These are phyloP conservation scores for Hemibates koningsi DNA, from an alignment of 2,113 vertebrate genomes.

Conservation along the genomic window DNA sequence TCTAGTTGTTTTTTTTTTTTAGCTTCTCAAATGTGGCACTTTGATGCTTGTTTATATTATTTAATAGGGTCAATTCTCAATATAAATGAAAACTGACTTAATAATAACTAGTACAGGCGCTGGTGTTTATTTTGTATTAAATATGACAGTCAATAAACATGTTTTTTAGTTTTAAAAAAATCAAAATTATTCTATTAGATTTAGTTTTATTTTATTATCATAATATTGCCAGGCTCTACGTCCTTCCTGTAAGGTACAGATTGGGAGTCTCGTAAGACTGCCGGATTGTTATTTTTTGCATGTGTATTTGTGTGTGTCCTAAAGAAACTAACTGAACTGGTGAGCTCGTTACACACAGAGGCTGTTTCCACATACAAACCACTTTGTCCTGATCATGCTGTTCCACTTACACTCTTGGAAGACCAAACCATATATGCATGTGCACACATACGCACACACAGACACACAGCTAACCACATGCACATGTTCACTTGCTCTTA, in stretches of 20 bases:
- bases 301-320: neutral
- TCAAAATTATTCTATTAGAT: neutral
- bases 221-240: neutral
- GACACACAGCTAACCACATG: slow-evolving; percentile 65
- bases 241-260: neutral
- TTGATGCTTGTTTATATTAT: neutral
- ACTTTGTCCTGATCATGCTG: slow-evolving; percentile 60
- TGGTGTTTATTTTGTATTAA: neutral
- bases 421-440: slow-evolving; percentile 44
- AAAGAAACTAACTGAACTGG: slow-evolving; percentile 2
- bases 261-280: neutral
- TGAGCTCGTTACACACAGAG: slow-evolving; percentile 64
- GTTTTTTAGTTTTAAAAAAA: neutral
- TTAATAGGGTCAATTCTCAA: neutral
- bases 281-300: neutral
- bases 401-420: slow-evolving; percentile 70
- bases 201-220: neutral
- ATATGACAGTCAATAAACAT: neutral
- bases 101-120: neutral
- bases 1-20: neutral
- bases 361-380: slow-evolving; percentile 61
- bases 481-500: slow-evolving; percentile 74
- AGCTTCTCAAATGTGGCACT: neutral
- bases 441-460: neutral
- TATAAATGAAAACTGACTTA: neutral